Percentiles rank a stretch among this genome's conserved stretches.
These are phyloP conservation scores for Struthio camelus DNA, from an alignment of 2,113 vertebrate species.

Conservation along the genomic window DNA sequence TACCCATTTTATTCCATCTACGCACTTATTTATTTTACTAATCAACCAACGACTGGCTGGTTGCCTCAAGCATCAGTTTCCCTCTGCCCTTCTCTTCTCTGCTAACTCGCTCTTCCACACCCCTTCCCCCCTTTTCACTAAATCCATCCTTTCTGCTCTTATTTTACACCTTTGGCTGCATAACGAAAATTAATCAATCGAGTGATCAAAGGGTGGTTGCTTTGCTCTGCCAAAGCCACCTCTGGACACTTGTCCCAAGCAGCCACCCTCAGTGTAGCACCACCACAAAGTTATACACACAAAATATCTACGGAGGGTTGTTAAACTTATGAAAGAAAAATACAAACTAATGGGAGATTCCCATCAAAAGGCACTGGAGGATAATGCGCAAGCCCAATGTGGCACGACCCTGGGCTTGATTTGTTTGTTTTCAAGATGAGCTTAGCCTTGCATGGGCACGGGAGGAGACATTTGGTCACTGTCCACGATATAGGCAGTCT, in stretches of 20 bases:
- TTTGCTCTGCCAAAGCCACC: not conserved
- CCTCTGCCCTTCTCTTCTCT: not conserved
- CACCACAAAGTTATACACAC: not conserved
- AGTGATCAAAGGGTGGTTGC: not conserved
- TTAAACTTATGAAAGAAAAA: not conserved
- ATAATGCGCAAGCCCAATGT: not conserved
- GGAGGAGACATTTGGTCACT: not conserved
- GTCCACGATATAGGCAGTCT: not conserved
- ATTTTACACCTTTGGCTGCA: not conserved
- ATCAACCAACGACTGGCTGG: not conserved
- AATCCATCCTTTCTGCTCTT: not conserved
- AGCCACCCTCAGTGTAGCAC: no score
- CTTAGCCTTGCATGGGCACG: not conserved
- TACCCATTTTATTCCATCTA: not conserved
- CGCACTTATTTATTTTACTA: not conserved
- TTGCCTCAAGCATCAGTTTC: not conserved
- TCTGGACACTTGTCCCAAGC: not conserved
- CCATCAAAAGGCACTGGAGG: not conserved
- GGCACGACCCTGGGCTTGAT: accelerated
- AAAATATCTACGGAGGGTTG: not conserved
- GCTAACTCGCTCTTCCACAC: not conserved
- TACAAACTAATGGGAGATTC: not conserved
- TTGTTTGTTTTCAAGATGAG: not conserved
- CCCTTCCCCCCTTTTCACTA: not conserved
- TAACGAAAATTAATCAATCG: accelerated